phyloP scores from a whole-genome alignment of 2,888 invertebrate genomes.

The Sussaba pulchella region DNA sequence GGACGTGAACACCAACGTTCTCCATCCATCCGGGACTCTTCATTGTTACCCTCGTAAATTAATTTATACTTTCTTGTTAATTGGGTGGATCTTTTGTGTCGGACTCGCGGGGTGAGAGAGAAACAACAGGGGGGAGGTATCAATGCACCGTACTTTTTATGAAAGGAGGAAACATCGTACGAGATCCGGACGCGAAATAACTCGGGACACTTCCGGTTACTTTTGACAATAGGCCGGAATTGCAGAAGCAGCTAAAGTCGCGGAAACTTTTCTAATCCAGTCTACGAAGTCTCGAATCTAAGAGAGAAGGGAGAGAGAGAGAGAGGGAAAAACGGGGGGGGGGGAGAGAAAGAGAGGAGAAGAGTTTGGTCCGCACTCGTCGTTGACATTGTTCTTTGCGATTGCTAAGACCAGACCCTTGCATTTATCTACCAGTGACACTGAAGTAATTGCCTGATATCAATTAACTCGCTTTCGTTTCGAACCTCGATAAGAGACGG shows the following conservation, averaged over 20 bases:
- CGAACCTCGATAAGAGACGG: constrained; percentile 31
- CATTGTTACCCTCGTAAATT: constrained; percentile 26
- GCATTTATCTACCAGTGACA: constrained; percentile 47
- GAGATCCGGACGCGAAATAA: neutral
- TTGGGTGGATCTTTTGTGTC: constrained; percentile 3
- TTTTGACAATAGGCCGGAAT: neutral
- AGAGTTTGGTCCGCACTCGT: constrained; percentile 1
- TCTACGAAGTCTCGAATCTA: neutral
- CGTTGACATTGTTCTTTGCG: constrained; percentile 16
- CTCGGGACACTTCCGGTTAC: neutral
- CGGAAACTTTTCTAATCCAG: constrained; percentile 21
- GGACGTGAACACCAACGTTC: constrained; percentile 1
- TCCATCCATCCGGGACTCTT: constrained; percentile 16
- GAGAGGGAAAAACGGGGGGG: too few species aligned
- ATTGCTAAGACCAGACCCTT: neutral
- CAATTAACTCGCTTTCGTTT: constrained; percentile 60
- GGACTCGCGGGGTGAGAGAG: neutral
- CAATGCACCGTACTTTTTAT: neutral
- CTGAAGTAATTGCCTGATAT: constrained; percentile 62
- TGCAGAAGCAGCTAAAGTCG: neutral
- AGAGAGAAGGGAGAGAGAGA: neutral
- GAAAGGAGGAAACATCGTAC: neutral
- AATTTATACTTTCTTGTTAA: constrained; percentile 29
- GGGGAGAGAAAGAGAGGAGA: too few species aligned
- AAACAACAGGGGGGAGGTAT: neutral